These are phyloP conservation scores for Ochropacha duplaris DNA, from an alignment of 2,888 invertebrate species.

Conservation along the genomic window DNA sequence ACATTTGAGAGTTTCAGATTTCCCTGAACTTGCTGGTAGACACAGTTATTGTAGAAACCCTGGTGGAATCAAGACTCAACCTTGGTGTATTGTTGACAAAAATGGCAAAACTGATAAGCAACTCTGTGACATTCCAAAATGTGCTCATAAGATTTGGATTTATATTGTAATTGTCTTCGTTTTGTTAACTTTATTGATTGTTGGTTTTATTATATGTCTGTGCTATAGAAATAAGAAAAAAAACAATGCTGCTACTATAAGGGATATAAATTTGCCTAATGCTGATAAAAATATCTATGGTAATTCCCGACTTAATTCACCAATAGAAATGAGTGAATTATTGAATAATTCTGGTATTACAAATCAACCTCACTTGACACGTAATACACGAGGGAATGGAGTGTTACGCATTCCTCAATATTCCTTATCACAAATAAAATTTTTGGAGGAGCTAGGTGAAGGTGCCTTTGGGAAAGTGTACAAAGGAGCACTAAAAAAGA, in stretches of 20 bases:
- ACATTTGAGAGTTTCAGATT: constrained; percentile 88
- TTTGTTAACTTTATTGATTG: constrained; percentile 75
- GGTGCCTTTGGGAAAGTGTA: constrained; percentile 99
- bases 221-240: constrained; percentile 84
- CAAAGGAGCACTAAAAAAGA: constrained; percentile 93
- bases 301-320: constrained; percentile 88
- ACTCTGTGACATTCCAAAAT: constrained; percentile 93
- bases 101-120: constrained; percentile 89
- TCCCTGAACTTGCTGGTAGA: constrained; percentile 92
- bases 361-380: constrained; percentile 72
- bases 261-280: constrained; percentile 87
- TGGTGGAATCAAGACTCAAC: constrained; percentile 89
- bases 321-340: constrained; percentile 93
- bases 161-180: constrained; percentile 88
- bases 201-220: constrained; percentile 80
- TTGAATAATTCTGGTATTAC: constrained; percentile 82
- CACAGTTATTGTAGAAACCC: constrained; percentile 97
- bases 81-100: constrained; percentile 93
- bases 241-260: constrained; percentile 84
- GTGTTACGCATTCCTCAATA: constrained; percentile 91
- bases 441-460: constrained; percentile 96
- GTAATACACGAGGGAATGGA: constrained; percentile 77
- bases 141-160: constrained; percentile 92
- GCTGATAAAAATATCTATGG: constrained; percentile 92
- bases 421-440: constrained; percentile 91